phyloP scores from a whole-genome alignment of 2,113 vertebrate species.

The Macquaria ambigua region DNA sequence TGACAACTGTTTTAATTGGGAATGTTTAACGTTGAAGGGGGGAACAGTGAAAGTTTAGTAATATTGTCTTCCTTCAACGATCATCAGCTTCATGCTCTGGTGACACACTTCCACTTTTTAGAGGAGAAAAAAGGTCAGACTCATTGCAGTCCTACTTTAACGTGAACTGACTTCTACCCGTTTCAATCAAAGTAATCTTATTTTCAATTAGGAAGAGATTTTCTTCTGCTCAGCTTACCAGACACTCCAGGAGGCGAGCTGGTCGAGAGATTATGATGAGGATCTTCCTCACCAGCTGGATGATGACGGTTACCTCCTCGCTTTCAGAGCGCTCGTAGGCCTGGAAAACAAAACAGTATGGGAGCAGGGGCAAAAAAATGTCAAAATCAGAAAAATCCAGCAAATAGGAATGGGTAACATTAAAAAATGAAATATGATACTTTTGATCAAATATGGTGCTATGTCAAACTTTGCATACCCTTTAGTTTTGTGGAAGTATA shows the following conservation, averaged over 20 bases:
- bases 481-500: not conserved
- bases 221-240: conserved; percentile 85
- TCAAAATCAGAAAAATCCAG: not conserved
- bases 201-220: conserved; percentile 40
- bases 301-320: conserved; percentile 91
- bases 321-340: conserved; percentile 96
- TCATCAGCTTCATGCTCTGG: not conserved
- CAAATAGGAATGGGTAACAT: not conserved
- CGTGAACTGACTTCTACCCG: not conserved
- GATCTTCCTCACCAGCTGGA: conserved; percentile 93
- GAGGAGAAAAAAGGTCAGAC: conserved; percentile 13
- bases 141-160: conserved; percentile 18
- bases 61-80: not conserved
- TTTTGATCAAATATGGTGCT: not conserved
- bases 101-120: conserved; percentile 3
- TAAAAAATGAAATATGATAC: not conserved
- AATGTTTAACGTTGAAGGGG: not conserved
- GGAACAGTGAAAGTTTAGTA: not conserved
- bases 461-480: not conserved
- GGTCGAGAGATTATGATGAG: conserved; percentile 96
- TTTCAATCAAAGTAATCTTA: conserved; percentile 38
- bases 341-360: conserved; percentile 77
- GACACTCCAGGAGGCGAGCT: conserved; percentile 94
- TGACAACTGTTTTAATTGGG: not conserved
- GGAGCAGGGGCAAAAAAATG: not conserved